phyloP scores from a whole-genome alignment of 1,140 invertebrate genomes.

The Cyrtorhinus lividipennis region DNA sequence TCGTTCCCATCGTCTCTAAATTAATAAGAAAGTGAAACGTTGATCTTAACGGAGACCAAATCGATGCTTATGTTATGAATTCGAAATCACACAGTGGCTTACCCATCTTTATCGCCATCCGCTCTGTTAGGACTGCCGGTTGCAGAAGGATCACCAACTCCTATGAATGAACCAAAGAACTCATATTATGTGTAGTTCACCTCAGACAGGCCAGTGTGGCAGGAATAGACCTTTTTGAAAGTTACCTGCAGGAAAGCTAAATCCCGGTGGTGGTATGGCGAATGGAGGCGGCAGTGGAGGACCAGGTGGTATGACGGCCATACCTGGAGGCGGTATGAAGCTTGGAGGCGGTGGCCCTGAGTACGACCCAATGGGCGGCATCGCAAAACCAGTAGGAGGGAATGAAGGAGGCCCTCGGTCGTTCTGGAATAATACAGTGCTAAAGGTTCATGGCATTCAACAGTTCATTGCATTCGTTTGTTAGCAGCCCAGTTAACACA shows the following conservation, averaged over 20 bases:
- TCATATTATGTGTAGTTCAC: not conserved
- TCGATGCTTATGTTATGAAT: not conserved
- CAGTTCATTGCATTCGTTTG: too few species aligned
- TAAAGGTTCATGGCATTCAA: too few species aligned
- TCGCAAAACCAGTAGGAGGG: slow-evolving; percentile 11
- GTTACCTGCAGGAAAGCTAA: slow-evolving; percentile 34
- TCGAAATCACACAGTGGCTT: too few species aligned
- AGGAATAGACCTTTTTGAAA: not conserved
- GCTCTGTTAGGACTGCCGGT: too few species aligned
- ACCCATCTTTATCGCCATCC: too few species aligned
- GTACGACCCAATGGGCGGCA: slow-evolving; percentile 21
- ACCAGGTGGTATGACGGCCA: slow-evolving; percentile 23
- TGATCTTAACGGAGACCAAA: not conserved
- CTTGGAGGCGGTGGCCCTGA: slow-evolving; percentile 25
- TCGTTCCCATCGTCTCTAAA: slow-evolving; percentile 29
- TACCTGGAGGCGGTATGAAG: slow-evolving; percentile 33
- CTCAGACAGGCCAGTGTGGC: too few species aligned
- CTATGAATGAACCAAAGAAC: not conserved
- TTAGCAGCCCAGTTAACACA: too few species aligned
- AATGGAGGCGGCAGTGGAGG: slow-evolving; percentile 40
- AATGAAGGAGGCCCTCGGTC: slow-evolving; percentile 14
- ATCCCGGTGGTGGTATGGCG: slow-evolving; percentile 60
- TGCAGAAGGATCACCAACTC: not conserved
- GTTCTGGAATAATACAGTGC: too few species aligned
- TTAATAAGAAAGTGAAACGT: slow-evolving; percentile 16